Base-by-base conservation (phyloP, 2,797 vertebrate genomes). In the Enteromius fasciolatus region DNA sequence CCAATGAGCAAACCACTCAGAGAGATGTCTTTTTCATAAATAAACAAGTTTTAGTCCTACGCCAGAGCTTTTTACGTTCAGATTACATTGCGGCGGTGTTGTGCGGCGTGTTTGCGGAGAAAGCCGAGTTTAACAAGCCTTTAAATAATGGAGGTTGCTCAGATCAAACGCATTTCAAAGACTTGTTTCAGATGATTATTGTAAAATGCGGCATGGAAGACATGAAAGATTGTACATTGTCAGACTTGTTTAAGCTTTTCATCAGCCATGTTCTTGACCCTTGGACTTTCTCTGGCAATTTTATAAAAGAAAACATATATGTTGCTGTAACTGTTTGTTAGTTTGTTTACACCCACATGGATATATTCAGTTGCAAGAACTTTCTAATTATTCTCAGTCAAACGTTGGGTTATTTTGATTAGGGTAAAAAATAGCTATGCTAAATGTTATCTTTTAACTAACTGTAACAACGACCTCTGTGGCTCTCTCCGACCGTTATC, bases 71-170 rank as follows among this genome's bases (percentile, higher is more conserved):
- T 68, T 74, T 52, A 28, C 18, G 64, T 75, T 76, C 33, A 59
- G 59, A 46, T 75, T 31, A 39, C 17, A 5, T 15, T 41, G 36
- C 48, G 31, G 64, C 14, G 1, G 36, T 23, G 73, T 67, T 68
- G 46, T 78, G 57, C 14, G 2, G 8, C 8, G 1, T 14, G 46
- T 52, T 61, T 59, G 39, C 10, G 1, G 25, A 68, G 70, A 52
- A 41, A 64, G 57, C 72, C 3, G 31, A 61, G 61, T 82, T 82
- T 82, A 81, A 41, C 46, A 66, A 66, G 70, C 28, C 33, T 52
- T 64, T 81, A 74, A 74, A 82, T 82, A 82, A 82, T 82, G 23
- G 61, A 82, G 61, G 70, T 41, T 54, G 61, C 48, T 82, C 48
- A 39, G 70, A 75, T 82, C 80, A 82, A 75, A 66, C 17, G 9